Evolutionary conservation across 2,888 invertebrate genomes (phyloP).

Genomic region (Heliconius charithonia): DNA sequence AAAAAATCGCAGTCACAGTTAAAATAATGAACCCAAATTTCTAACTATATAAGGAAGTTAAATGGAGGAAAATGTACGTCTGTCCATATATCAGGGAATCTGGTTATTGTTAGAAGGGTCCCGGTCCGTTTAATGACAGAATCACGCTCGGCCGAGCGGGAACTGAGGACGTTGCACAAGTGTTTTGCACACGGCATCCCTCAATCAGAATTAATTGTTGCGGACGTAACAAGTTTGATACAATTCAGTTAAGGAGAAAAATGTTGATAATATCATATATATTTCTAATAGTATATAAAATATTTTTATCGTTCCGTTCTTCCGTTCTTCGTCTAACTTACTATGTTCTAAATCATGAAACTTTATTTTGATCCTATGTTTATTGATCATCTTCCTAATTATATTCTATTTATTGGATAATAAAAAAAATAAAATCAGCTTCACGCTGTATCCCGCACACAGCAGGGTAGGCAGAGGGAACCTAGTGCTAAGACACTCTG

Average conservation of each 20-base stretch:
- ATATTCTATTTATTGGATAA: too few species aligned
- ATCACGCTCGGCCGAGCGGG: constrained; percentile 65
- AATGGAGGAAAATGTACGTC: constrained; percentile 14
- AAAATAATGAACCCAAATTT: background rate
- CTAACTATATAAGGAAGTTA: background rate
- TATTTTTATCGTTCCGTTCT: background rate
- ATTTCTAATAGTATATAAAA: background rate
- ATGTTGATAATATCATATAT: constrained; percentile 8
- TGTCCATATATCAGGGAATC: constrained; percentile 21
- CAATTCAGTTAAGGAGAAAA: constrained; percentile 18
- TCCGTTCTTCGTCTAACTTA: background rate
- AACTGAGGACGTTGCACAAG: constrained; percentile 57
- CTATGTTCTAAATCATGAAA: background rate
- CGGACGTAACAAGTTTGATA: constrained; percentile 37
- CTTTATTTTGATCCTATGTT: too few species aligned
- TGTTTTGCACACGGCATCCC: constrained; percentile 58
- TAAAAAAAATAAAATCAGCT: too few species aligned
- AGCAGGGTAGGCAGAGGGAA: too few species aligned
- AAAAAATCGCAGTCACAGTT: background rate
- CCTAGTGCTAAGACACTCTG: too few species aligned
- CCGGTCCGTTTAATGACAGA: constrained; percentile 51
- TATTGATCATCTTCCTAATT: too few species aligned
- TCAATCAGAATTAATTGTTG: constrained; percentile 61
- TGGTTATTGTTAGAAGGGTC: constrained; percentile 56
- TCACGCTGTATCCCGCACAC: too few species aligned